Conservation (phyloP, 2,888 invertebrate species). For the Ennomos fuscantarius region DNA sequence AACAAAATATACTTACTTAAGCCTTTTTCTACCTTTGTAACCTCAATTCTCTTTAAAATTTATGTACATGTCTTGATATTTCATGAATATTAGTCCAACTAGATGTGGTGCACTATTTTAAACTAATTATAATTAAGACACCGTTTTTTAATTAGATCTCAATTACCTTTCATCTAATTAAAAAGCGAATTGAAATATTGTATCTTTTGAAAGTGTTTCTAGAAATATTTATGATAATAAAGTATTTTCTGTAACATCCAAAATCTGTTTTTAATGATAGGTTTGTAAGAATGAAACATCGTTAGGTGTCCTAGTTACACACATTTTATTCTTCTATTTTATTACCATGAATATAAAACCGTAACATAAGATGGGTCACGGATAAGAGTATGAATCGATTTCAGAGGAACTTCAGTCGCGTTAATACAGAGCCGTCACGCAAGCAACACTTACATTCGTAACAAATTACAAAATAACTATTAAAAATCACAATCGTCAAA, state of each 20-base stretch:
- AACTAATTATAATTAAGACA: slow-evolving; percentile 36
- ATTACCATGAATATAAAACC: slow-evolving; percentile 78
- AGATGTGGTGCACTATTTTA: slow-evolving; percentile 59
- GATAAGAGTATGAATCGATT: slow-evolving; percentile 63
- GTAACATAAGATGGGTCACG: slow-evolving; percentile 80
- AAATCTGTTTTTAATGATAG: slow-evolving; percentile 44
- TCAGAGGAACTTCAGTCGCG: slow-evolving; percentile 80
- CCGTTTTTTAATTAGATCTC: slow-evolving; percentile 25
- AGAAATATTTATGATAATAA: slow-evolving; percentile 64
- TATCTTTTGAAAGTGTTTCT: slow-evolving; percentile 53
- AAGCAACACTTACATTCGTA: slow-evolving; percentile 69
- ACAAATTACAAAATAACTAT: slow-evolving; percentile 70
- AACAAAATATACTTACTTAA: slow-evolving; percentile 38
- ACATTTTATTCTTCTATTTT: slow-evolving; percentile 81
- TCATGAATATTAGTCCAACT: slow-evolving; percentile 44
- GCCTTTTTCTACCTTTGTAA: slow-evolving; percentile 52
- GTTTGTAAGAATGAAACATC: slow-evolving; percentile 66
- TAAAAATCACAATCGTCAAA: slow-evolving; percentile 62
- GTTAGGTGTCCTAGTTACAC: slow-evolving; percentile 78
- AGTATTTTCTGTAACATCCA: slow-evolving; percentile 66
- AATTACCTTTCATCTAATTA: slow-evolving; percentile 11
- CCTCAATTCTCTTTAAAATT: slow-evolving; percentile 34
- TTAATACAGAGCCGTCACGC: slow-evolving; percentile 68
- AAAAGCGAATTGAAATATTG: slow-evolving; percentile 26
- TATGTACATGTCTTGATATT: slow-evolving; percentile 25